Evolutionary conservation across 2,888 invertebrate genomes (phyloP).

Genomic region (Spicauda simplicius): DNA sequence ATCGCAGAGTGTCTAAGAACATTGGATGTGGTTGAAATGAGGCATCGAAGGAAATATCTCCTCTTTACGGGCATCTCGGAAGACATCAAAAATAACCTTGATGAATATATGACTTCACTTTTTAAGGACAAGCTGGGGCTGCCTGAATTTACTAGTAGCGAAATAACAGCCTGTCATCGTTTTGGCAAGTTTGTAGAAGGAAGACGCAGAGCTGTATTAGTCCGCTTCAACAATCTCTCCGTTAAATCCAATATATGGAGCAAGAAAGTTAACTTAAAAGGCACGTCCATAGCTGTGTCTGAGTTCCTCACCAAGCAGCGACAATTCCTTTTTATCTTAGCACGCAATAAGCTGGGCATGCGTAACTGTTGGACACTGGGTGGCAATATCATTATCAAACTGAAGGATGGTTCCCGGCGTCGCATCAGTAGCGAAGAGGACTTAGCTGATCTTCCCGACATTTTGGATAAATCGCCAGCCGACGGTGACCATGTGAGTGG

Average conservation of each 20-base stretch:
- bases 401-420: slow-evolving; percentile 3
- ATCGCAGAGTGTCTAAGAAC: not conserved
- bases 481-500: not conserved
- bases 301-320: slow-evolving; percentile 2
- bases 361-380: slow-evolving; percentile 4
- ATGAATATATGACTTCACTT: not conserved
- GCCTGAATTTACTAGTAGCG: not conserved
- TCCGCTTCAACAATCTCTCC: not conserved
- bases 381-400: not conserved
- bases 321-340: not conserved
- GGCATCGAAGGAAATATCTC: slow-evolving; percentile 5
- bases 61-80: not conserved
- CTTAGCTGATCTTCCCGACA: not conserved
- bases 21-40: not conserved
- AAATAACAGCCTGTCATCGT: not conserved
- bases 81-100: not conserved
- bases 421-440: not conserved
- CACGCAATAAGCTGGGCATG: not conserved
- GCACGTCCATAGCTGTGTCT: not conserved
- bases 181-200: not conserved
- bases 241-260: not conserved
- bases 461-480: not conserved
- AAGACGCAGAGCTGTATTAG: not conserved
- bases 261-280: not conserved
- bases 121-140: not conserved